Base-by-base conservation (phyloP, 53 echinoderm and acorn worm genomes). In the Echinarachnius parma region DNA sequence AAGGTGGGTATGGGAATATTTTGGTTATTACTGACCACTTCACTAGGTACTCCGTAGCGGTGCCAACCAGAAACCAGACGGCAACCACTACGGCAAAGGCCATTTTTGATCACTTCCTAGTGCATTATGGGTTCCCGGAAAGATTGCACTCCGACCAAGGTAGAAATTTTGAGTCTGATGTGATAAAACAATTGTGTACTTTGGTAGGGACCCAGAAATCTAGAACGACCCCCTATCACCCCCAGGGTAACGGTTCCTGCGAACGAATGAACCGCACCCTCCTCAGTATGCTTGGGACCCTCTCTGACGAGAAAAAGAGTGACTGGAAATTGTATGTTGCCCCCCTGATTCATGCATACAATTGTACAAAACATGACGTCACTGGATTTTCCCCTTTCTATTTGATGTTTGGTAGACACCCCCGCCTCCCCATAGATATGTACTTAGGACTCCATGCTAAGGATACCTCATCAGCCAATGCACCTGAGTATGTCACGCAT, bases 91-190 rank as follows among this genome's bases (percentile, higher is more conserved):
- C 75, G 1, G 88, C 83, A 0, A 74, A 74, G 31, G 55, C 53
- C 2, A 21, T 87, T 9, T 87, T 83, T 66, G 83, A 83, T 15
- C 65, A 87, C 16, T 83, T 83, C 34, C 53, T 87, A 1, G 34
- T 83, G 3, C 88, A 83, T 31, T 87, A 87, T 54, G 79, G 83
- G 2, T 83, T 87, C 55, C 87, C 82, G 10, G 87, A 59, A 8
- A 25, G 79, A 7, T 26, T 87, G 10, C 82, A 87, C 25, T 82
- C 82, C 1, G 82, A 87, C 57, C 87, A 87, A 53, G 83, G 87
- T 4, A 33, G 75, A 1, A 82, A 82, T 33, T 79, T 87, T 33
- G 75, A 82, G 31, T 65, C 79, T 1, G 60, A 59, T 19, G 44
- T 82, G 2, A 87, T 78, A 3, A 21, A 53, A 11, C 61, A 62